These are phyloP conservation scores for Odontocerum albicorne DNA, from an alignment of 2,888 invertebrate genomes.

Conservation along the genomic window DNA sequence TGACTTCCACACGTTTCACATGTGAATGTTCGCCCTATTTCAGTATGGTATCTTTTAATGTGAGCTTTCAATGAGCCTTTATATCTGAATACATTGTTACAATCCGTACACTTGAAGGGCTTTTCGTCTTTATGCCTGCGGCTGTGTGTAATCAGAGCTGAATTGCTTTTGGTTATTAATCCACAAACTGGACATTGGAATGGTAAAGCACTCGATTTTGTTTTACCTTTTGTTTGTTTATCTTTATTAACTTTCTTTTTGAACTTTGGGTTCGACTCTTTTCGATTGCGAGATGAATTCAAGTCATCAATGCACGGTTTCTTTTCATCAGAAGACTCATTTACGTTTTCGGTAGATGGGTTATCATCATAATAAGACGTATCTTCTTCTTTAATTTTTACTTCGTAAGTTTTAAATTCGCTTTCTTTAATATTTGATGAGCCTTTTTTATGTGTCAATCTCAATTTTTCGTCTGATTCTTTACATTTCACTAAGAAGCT, in stretches of 20 bases:
- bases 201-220: neutral
- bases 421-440: slow-evolving; percentile 7
- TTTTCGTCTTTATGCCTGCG: slow-evolving; percentile 17
- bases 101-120: slow-evolving; percentile 21
- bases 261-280: slow-evolving; percentile 2
- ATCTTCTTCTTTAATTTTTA: neutral
- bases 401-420: no score
- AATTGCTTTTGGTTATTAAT: neutral
- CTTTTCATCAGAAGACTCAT: no score
- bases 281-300: no score
- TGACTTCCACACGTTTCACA: slow-evolving; percentile 27
- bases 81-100: slow-evolving; percentile 7
- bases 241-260: slow-evolving; percentile 8
- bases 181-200: slow-evolving; percentile 16
- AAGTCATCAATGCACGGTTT: no score
- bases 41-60: slow-evolving; percentile 17
- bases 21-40: slow-evolving; percentile 6
- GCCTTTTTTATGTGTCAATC: slow-evolving; percentile 2
- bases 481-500: no score
- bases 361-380: no score
- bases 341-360: no score
- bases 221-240: neutral
- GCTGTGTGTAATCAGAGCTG: slow-evolving; percentile 18
- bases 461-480: no score
- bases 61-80: slow-evolving; percentile 22